Base-by-base conservation (phyloP, 2,797 vertebrate genomes). In the Merluccius polli region DNA sequence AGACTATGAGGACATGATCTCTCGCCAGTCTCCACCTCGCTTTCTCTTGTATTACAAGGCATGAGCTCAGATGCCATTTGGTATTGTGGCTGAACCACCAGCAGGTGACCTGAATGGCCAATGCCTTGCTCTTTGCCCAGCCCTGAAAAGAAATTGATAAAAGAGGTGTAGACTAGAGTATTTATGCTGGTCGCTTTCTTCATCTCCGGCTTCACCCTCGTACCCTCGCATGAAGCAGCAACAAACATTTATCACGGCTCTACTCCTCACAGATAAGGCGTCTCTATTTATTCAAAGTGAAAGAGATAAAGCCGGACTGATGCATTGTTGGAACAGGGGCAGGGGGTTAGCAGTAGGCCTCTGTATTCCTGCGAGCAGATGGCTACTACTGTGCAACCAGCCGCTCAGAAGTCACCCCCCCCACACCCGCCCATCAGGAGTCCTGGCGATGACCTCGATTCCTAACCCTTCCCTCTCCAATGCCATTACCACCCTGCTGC, bases 161-260 rank as follows among this genome's bases (percentile, higher is more conserved):
- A 89, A 89, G 92, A 92, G 89, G 89, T 89, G 89, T 82, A 87
- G 75, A 72, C 83, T 78, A 69, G 35, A n/a, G 44, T 52, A 18
- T 52, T 6, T 48, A 15, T 41, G 38, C 12, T 16, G 38, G 2
- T 41, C 38, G 38, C 13, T 41, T 41, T 41, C 12, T 15, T 41
- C 12, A 3, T 21, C 16, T 52, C 16, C 41, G 41, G 0, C 36
- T 44, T 3, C 41, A 16, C 44, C 18, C 15, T 48, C 16, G 44
- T 59, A 89, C 83, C 86, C 87, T 87, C 87, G 84, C 82, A 75
- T 87, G 82, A 74, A 82, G 84, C 86, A 85, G 80, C 73, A 84
- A 88, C 90, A 90, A 89, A 85, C 92, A 92, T 93, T 93, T 87
- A 93, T 93, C 90, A 90, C 79, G 78, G 75, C 89, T 92, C 90